Evolutionary conservation across 1,140 invertebrate species (phyloP), one percentile per base, ranked within the genome.

Genomic region (Aphidius ervi): DNA sequence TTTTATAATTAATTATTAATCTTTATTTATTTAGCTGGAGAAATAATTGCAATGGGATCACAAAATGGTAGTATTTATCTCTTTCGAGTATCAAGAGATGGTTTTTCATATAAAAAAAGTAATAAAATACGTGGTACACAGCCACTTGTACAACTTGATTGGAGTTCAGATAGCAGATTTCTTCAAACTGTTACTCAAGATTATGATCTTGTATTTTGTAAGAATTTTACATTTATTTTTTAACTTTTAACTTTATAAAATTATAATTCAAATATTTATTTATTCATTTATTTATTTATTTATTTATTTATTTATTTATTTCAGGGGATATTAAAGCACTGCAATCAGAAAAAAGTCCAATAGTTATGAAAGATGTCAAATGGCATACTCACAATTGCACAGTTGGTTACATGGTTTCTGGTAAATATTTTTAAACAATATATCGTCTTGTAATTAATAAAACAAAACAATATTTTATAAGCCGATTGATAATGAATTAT

Each of bases 151-250:
- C 89, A 92, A 67, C 74, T 97, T 37, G 95, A 97, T 72, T 97
- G 93, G 93, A 95, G 93, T 69, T 86, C 87, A 39, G 93, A 96
- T 73, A 90, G 91, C 54, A 87, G 87, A 68, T 93, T 89, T 68
- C 71, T 97, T 43, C 91, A 93, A 76, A 92, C 91, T 4, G 93
- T 94, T 60, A 95, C 94, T 20, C 91, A 92, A 64, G 94, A 97
- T 73, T 96, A 95, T 71, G 94, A 97, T 77, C 78, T 97, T 39
- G 83, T 91, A 7, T 94, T 90, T 74, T 95, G 93, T 94, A 83
- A 87, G 87, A 82, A 60, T 57, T 20, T 16, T 16, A 16, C 43
- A 46, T 39, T 56, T 57, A 20, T 42, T 16, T 9, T 58, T 41
- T 37, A 53, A 53, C 42, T 6, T 58, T 59, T 52, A 45, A 46